Base-by-base conservation (phyloP, 35 echinoderm and acorn worm species). In the Amphiura filiformis region DNA sequence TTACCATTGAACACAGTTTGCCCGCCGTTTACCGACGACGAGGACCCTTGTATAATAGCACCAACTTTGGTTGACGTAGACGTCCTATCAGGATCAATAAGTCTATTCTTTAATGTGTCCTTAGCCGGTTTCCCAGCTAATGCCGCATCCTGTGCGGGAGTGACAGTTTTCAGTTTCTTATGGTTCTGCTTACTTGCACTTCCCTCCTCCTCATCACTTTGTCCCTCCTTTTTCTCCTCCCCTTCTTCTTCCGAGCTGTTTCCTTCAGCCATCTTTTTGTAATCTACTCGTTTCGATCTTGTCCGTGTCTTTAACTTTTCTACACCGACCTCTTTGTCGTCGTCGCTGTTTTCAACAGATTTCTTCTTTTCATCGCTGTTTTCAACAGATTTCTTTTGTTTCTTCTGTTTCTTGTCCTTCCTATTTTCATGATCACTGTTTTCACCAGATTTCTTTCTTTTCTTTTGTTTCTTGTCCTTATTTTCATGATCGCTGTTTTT, bases 201-300 rank as follows among this genome's bases (percentile, higher is more conserved):
- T 2, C 36, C 41, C 31, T 80, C 37, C 47, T 49, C 31, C 0
- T 88, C 78, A 33, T 57, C 76, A 39, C 31, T 79, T 37, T 79
- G 0, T 26, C 23, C 32, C 35, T 82, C 42, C 4, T 81, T 30
- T 30, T 37, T 30, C 28, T 89, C 56, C n/a, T n/a, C n/a, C 52
- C 82, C 75, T 1, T 76, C 88, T 26, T 49, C 79, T 17, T 94
- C 93, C 20, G 78, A 82, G 32, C 76, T 64, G 23, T 84, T 91
- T 75, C 85, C 88, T 0, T 84, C 84, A 26, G 83, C 88, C 88
- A 94, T 89, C 82, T 94, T 94, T 47, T 79, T 57, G 75, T 94
- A 94, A 39, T 94, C 92, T 1, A 94, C 38, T 18, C 33, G 33
- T 18, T 80, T 80, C n/a, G n/a, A n/a, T 52, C 44, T 52, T 20